phyloP scores from a whole-genome alignment of 37 sponge, comb jelly and placozoan species.

The Hormiphora californensis region DNA sequence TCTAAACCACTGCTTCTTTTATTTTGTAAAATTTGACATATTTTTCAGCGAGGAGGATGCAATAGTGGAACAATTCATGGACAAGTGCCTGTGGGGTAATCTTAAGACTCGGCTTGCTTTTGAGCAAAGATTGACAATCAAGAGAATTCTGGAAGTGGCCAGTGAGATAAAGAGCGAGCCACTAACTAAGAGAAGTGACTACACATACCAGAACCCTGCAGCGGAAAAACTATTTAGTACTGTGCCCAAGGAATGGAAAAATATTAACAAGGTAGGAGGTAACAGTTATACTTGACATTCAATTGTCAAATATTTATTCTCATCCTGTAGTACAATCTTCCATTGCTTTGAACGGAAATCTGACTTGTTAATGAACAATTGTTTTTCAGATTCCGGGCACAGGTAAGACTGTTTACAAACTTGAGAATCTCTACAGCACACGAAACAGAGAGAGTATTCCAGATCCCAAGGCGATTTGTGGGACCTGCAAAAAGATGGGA shows the following conservation, averaged over 20 bases:
- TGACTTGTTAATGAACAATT: too few relatives aligned
- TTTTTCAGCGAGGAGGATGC: background rate
- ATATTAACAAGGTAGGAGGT: background rate
- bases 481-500: background rate
- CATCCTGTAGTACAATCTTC: too few relatives aligned
- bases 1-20: too few relatives aligned
- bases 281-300: too few relatives aligned
- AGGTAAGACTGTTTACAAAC: background rate
- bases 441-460: background rate
- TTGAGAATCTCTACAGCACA: background rate
- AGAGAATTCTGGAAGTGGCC: background rate
- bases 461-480: background rate
- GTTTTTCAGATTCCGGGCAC: too few relatives aligned
- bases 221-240: background rate
- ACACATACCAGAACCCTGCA: background rate
- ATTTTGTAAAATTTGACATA: too few relatives aligned
- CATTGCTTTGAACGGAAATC: too few relatives aligned
- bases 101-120: background rate
- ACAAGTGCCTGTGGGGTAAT: background rate
- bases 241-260: background rate
- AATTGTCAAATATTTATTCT: too few relatives aligned
- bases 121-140: background rate
- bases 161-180: background rate
- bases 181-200: background rate
- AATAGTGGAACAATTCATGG: conserved; percentile 1